Conservation (phyloP, 2,888 invertebrate species). For the Glomeris marginata region DNA sequence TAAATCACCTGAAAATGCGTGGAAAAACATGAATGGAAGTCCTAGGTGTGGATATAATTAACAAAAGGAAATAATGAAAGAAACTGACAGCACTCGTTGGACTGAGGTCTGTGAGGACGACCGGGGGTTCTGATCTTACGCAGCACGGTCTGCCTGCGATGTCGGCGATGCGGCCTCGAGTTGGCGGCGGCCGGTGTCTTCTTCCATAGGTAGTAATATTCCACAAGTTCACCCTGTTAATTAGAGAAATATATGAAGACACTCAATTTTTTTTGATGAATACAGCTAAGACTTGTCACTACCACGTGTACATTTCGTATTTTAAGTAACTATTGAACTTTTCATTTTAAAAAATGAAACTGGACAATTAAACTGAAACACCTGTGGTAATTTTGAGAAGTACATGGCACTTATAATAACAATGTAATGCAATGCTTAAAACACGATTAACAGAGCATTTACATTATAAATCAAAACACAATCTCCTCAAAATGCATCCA, state of each 20-base stretch:
- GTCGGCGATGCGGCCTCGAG: conserved; percentile 80
- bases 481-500: too few relatives aligned
- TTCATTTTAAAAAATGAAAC: too few relatives aligned
- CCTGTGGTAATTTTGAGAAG: neutral
- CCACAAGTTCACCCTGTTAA: conserved; percentile 75
- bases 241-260: too few relatives aligned
- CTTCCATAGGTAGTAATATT: conserved; percentile 99
- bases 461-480: too few relatives aligned
- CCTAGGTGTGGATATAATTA: neutral
- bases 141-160: conserved; percentile 65
- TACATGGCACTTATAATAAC: too few relatives aligned
- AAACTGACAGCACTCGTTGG: conserved; percentile 30
- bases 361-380: too few relatives aligned
- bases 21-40: neutral
- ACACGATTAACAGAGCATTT: too few relatives aligned
- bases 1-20: conserved; percentile 44
- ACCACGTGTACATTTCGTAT: too few relatives aligned
- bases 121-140: conserved; percentile 48
- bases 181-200: conserved; percentile 96
- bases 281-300: conserved; percentile 7
- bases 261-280: too few relatives aligned
- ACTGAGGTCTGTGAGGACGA: conserved; percentile 25
- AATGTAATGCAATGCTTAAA: too few relatives aligned
- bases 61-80: neutral
- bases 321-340: too few relatives aligned